Evolutionary conservation across 1,140 invertebrate species (phyloP).

Genomic region (Leptinotarsa lineolata): DNA sequence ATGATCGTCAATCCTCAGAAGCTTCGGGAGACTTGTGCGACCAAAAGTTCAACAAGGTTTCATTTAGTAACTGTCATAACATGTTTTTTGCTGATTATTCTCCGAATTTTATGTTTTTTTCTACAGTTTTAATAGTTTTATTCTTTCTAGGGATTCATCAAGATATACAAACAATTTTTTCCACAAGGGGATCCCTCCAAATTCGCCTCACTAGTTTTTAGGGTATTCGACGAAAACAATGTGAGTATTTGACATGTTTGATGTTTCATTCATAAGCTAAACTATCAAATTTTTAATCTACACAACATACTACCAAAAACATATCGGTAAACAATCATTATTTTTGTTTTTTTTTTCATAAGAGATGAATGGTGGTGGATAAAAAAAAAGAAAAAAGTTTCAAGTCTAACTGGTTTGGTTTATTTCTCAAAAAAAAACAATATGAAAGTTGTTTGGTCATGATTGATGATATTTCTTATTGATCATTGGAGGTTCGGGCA

Average conservation of each 20-base stretch:
- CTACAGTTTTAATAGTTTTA: not conserved
- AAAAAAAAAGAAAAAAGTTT: not conserved
- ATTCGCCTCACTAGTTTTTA: constrained; percentile 95
- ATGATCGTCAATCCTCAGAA: too few relatives aligned
- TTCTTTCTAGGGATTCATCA: constrained; percentile 90
- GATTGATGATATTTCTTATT: too few relatives aligned
- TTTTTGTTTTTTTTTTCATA: not conserved
- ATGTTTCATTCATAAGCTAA: not conserved
- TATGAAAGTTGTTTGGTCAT: too few relatives aligned
- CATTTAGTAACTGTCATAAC: too few relatives aligned
- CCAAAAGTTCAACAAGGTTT: too few relatives aligned
- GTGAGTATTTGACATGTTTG: constrained; percentile 67
- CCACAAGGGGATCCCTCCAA: constrained; percentile 97
- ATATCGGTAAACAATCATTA: not conserved
- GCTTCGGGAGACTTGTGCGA: too few relatives aligned
- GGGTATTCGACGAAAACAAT: constrained; percentile 98
- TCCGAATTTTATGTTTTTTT: too few relatives aligned
- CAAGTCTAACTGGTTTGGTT: too few relatives aligned
- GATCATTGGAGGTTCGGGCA: too few relatives aligned
- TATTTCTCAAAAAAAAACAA: too few relatives aligned
- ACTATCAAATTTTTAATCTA: not conserved
- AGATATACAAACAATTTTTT: constrained; percentile 99
- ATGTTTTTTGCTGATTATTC: too few relatives aligned
- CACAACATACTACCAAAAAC: not conserved
- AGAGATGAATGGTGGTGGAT: not conserved